These are phyloP conservation scores for Cavia aperea DNA, from an alignment of 2,113 vertebrate species.

Conservation along the genomic window DNA sequence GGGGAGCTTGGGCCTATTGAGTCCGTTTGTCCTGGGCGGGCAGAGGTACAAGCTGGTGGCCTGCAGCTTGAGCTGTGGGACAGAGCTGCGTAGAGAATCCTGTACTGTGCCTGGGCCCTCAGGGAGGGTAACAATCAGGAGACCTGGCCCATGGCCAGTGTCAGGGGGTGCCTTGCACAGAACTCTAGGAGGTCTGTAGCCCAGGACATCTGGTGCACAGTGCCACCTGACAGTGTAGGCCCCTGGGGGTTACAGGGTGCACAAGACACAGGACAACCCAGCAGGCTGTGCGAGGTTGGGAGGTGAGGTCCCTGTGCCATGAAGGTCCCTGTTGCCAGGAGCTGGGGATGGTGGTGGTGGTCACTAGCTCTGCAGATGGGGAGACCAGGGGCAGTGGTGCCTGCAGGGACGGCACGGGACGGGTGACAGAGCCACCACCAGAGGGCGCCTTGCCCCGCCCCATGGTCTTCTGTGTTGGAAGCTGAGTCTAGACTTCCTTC, in stretches of 20 bases:
- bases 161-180: constrained; percentile 71
- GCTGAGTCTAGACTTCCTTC: not conserved
- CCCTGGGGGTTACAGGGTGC: not conserved
- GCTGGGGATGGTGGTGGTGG: not conserved
- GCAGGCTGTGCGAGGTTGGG: not conserved
- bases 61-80: constrained; percentile 84
- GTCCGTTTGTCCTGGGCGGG: constrained; percentile 74
- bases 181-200: constrained; percentile 79
- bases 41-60: constrained; percentile 80
- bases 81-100: constrained; percentile 76
- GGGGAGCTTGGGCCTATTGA: not conserved
- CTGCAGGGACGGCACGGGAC: not conserved
- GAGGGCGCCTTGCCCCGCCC: not conserved
- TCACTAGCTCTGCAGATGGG: not conserved
- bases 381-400: too few species aligned
- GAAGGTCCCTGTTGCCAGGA: not conserved
- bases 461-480: fast-evolving
- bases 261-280: fast-evolving
- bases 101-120: constrained; percentile 75
- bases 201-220: not conserved
- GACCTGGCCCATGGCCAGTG: constrained; percentile 76
- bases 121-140: constrained; percentile 53
- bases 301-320: not conserved
- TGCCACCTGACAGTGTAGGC: not conserved
- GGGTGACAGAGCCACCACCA: not conserved